Base-by-base conservation (phyloP, 2,797 vertebrate genomes). In the Thaleichthys pacificus region DNA sequence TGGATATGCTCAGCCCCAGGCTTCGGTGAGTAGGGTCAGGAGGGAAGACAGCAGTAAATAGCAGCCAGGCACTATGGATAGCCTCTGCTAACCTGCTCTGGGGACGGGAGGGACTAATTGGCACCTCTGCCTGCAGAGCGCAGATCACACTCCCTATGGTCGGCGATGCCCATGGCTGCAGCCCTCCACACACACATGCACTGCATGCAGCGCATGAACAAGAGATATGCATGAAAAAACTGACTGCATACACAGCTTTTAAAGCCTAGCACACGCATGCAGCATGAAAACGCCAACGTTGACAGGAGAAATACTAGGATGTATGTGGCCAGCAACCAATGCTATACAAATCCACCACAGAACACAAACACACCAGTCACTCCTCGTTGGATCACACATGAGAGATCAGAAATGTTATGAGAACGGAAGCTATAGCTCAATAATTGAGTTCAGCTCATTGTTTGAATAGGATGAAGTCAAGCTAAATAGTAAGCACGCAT, bases 91-190 rank as follows among this genome's bases (percentile, higher is more conserved):
- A 14, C 54, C 32, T 60, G 15, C 77, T 64, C 73, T 57, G 57
- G 70, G 65, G 77, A 77, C 62, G 22, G 30, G 62, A 54, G 54
- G 56, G 71, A 21, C 65, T 80, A 82, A 82, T 77, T 79, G 73
- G 68, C 54, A 71, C 35, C 66, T 70, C 68, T 69, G 67, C 72
- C 56, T 66, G 32, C 21, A 24, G 24, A 66, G 8, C 9, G 12
- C 32, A 66, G 35, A 58, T 62, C 30, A 17, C 4, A 42, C 14
- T 61, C 49, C 58, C 69, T 8, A 22, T 51, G 19, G 58, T 28
- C 51, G 42, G 4, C 30, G 22, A 60, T 14, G 32, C 67, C 19
- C n/a, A 26, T 17, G 51, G 51, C 51, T 56, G 17, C 51, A 56
- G 51, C 51, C 15, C 11, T n/a, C 38, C 21, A 70, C 56, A 42